These are phyloP conservation scores for Hydrocynus forskahlii DNA, from an alignment of 2,797 vertebrate genomes.

Conservation along the genomic window DNA sequence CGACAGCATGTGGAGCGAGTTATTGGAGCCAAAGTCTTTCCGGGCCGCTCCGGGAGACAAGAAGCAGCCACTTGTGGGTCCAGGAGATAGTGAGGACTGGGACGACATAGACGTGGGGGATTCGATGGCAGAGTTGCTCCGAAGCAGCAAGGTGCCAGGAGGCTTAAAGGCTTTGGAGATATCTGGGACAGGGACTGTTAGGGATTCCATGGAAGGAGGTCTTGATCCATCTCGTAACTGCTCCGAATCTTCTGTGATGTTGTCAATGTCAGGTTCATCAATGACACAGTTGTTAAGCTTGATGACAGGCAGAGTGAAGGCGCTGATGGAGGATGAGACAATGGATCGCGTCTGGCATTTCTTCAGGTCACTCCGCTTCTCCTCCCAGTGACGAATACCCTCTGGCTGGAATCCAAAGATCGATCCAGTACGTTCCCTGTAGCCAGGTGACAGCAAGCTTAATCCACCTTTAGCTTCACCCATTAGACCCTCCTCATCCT, in stretches of 20 bases:
- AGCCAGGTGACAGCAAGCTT: conserved; percentile 84
- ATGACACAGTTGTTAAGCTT: conserved; percentile 99
- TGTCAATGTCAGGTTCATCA: conserved; percentile 93
- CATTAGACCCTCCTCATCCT: conserved; percentile 83
- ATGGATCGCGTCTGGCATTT: conserved; percentile 93
- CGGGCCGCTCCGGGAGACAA: conserved; percentile 89
- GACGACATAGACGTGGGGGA: conserved; percentile 75
- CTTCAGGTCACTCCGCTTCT: conserved; percentile 71
- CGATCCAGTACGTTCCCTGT: conserved; percentile 78
- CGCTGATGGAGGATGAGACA: conserved; percentile 94
- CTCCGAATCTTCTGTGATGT: conserved; percentile 89
- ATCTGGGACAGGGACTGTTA: conserved; percentile 83
- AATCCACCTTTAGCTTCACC: conserved; percentile 79
- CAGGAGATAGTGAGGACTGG: conserved; percentile 77
- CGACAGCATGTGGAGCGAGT: conserved; percentile 90
- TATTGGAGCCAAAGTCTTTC: conserved; percentile 94
- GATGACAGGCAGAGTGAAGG: conserved; percentile 95
- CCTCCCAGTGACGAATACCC: conserved; percentile 72
- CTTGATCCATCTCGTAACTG: conserved; percentile 66
- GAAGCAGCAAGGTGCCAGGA: conserved; percentile 65
- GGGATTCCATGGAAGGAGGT: conserved; percentile 87
- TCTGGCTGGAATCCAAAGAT: conserved; percentile 80
- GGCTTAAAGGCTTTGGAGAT: conserved; percentile 85
- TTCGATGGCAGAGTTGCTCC: conserved; percentile 85
- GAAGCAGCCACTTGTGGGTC: conserved; percentile 80